Base-by-base conservation (phyloP, 2,113 vertebrate species). In the Tympanuchus pallidicinctus region DNA sequence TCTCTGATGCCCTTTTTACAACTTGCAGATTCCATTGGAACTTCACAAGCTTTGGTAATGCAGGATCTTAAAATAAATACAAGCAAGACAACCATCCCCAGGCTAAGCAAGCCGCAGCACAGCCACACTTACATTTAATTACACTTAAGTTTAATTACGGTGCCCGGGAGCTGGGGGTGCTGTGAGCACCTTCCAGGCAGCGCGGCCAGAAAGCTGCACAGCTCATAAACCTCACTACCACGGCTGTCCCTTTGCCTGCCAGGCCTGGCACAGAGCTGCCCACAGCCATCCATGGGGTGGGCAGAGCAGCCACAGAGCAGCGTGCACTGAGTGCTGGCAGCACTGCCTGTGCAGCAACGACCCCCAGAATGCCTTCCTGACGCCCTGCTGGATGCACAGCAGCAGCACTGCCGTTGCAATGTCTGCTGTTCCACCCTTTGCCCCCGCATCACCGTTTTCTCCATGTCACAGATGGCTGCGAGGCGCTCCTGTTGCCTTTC, bases 151-250 rank as follows among this genome's bases (percentile, higher is more conserved):
- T 94, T 87, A 73, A 92, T 89, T 80, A 76, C 74, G 13, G 34
- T 61, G 75, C 4, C 75, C 3, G 0, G 34, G 40, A n/a, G 42
- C 7, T 63, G 82, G 3, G 40, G 2, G 75, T 11, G 42, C 66
- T 30, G 70, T 4, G 11, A 10, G 47, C 86, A 27, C 72, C 76
- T 64, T 38, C 0, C 5, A 36, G 64, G 20, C 88, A 80, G 72
- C 16, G 16, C 3, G 8, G 36, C 84, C 8, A 66, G 22, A 76
- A 75, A 69, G 27, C 50, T 8, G 18, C 1, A 2, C 43, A 43
- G 71, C 45, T 8, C 7, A 0, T 22, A 45, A 87, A 87, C 56
- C 69, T 25, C 27, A 4, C 32, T 1, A 0, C 0, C 4, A 0
- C 3, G 36, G 11, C 16, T 28, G 10, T 27, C 60, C 86, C 15